phyloP scores from a whole-genome alignment of 1,140 invertebrate genomes.

The Drosophila seguyi region DNA sequence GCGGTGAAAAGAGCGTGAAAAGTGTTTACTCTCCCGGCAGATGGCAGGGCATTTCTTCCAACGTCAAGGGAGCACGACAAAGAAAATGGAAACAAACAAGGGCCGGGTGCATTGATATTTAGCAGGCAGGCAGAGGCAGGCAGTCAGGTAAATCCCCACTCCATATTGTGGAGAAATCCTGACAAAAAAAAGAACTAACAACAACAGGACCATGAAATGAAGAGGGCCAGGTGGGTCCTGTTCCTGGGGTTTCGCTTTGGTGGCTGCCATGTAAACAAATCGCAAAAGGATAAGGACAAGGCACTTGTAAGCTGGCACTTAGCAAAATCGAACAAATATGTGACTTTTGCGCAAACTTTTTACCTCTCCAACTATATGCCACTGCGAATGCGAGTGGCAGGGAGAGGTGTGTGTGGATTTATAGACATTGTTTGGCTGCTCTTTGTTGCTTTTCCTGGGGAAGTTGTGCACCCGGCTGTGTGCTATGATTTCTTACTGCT shows the following conservation, averaged over 20 bases:
- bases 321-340: constrained; percentile 75
- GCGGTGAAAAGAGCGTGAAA: constrained; percentile 66
- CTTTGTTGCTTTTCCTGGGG: constrained; percentile 34
- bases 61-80: constrained; percentile 26
- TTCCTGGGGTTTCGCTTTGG: constrained; percentile 29
- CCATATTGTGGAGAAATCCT: not conserved
- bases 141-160: constrained; percentile 7
- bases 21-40: constrained; percentile 46
- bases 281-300: constrained; percentile 73
- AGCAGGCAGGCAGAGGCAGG: constrained; percentile 11
- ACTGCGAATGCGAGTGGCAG: not conserved
- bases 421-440: constrained; percentile 66
- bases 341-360: constrained; percentile 67
- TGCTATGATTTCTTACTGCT: constrained; percentile 65
- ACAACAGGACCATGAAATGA: constrained; percentile 2
- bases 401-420: constrained; percentile 45
- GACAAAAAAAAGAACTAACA: constrained; percentile 9
- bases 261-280: constrained; percentile 68
- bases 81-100: constrained; percentile 39
- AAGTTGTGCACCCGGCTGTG: constrained; percentile 25
- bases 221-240: constrained; percentile 12
- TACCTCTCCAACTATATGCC: constrained; percentile 44
- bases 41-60: constrained; percentile 16
- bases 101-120: constrained; percentile 54
- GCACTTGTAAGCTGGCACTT: constrained; percentile 74